Percentiles rank a stretch among this genome's conserved stretches.
phyloP scores from a whole-genome alignment of 1,140 invertebrate species.

The Cyclargus thomasi region DNA sequence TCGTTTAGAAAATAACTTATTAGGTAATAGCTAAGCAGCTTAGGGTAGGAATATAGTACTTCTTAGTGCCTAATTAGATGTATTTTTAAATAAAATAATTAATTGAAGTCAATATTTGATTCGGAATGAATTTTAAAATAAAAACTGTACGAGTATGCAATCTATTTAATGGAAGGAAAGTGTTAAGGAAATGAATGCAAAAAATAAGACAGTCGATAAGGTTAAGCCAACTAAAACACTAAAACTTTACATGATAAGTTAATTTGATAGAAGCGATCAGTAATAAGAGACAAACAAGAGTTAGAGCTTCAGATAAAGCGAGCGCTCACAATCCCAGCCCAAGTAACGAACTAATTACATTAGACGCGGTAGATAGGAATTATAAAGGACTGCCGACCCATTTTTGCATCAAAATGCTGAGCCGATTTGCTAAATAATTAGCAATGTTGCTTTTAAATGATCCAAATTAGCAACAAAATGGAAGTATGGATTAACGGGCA shows the following conservation, averaged over 20 bases:
- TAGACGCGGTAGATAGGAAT: constrained; percentile 34
- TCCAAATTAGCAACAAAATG: too few species aligned
- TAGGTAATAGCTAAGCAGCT: too few species aligned
- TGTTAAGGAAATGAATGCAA: neutral
- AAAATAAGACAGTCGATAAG: neutral
- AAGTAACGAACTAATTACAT: constrained; percentile 70
- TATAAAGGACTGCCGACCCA: constrained; percentile 3
- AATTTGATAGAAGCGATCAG: constrained; percentile 21
- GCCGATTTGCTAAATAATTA: neutral
- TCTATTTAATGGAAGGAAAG: neutral
- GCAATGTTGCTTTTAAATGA: neutral
- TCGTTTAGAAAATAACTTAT: neutral
- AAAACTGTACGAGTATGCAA: too few species aligned
- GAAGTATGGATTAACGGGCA: too few species aligned
- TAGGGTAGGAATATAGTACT: too few species aligned
- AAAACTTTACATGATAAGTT: neutral
- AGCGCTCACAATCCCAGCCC: constrained; percentile 36
- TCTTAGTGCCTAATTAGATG: too few species aligned
- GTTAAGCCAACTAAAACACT: neutral
- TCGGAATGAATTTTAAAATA: too few species aligned
- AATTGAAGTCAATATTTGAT: too few species aligned
- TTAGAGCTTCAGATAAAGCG: constrained; percentile 47
- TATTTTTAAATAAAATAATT: too few species aligned
- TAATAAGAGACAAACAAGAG: constrained; percentile 37
- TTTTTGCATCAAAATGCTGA: constrained; percentile 9